These are phyloP conservation scores for Morone chrysops DNA, from an alignment of 2,113 vertebrate genomes.

Conservation along the genomic window DNA sequence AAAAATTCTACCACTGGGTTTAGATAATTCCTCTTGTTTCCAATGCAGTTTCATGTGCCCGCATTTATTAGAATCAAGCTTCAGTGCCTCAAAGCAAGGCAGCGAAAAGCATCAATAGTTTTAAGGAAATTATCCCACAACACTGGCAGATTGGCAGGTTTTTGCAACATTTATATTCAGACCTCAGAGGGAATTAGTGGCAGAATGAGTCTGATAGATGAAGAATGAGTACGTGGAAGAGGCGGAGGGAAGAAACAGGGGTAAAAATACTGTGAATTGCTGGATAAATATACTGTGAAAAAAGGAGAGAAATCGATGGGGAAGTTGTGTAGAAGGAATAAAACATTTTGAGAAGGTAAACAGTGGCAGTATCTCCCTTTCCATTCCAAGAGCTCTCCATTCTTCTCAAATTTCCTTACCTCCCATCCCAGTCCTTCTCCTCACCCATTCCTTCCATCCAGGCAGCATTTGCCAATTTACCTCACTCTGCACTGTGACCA, in stretches of 20 bases:
- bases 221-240: neutral
- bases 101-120: neutral
- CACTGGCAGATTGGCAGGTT: neutral
- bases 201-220: conserved; percentile 18
- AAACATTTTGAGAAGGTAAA: conserved; percentile 21
- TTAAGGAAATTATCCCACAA: neutral
- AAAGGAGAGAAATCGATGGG: conserved; percentile 22
- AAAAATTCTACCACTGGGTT: neutral
- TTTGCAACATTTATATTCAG: conserved; percentile 28
- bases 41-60: conserved; percentile 6
- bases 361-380: conserved; percentile 23
- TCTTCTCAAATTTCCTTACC: conserved; percentile 20
- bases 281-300: conserved; percentile 17
- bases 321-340: neutral
- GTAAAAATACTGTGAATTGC: conserved; percentile 13
- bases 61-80: conserved; percentile 19
- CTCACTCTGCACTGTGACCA: conserved; percentile 41
- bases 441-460: conserved; percentile 19
- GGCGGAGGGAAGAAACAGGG: conserved; percentile 7
- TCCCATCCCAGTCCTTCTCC: conserved; percentile 8
- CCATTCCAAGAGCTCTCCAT: conserved; percentile 19
- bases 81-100: neutral
- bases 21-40: conserved; percentile 7
- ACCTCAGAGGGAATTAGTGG: conserved; percentile 16
- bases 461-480: conserved; percentile 41